These are phyloP conservation scores for Calephelis nemesis DNA, from an alignment of 1,140 invertebrate species.

Conservation along the genomic window DNA sequence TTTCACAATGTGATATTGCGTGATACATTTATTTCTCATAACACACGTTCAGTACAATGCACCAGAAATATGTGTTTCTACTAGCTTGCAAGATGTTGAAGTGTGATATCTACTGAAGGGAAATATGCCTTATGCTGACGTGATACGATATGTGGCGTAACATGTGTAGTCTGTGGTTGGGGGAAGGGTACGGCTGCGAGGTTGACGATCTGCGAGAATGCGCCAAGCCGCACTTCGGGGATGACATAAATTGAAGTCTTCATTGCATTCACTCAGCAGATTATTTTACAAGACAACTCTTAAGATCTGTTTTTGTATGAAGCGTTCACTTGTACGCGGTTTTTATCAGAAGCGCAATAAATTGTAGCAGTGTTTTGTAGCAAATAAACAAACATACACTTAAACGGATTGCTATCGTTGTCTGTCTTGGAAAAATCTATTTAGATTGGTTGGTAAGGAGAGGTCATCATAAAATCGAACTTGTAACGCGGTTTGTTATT, in stretches of 20 bases:
- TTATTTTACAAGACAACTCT: constrained; percentile 19
- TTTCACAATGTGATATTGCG: constrained; percentile 37
- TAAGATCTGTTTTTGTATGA: background rate
- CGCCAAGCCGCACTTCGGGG: constrained; percentile 56
- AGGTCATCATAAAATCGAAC: too few species aligned
- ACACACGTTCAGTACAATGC: constrained; percentile 46
- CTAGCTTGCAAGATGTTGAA: constrained; percentile 29
- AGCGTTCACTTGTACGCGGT: too few species aligned
- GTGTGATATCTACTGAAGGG: constrained; percentile 1
- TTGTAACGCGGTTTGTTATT: too few species aligned
- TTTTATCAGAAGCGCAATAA: too few species aligned
- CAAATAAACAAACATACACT: too few species aligned
- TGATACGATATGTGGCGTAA: constrained; percentile 35
- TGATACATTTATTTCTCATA: constrained; percentile 59
- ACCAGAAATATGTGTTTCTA: constrained; percentile 42
- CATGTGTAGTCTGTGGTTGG: constrained; percentile 31
- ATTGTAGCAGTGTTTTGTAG: too few species aligned
- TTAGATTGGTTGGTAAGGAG: too few species aligned
- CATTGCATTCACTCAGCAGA: constrained; percentile 39
- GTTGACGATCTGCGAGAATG: constrained; percentile 71
- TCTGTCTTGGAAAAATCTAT: too few species aligned
- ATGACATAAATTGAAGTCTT: constrained; percentile 56
- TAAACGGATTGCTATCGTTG: too few species aligned
- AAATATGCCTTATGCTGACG: constrained; percentile 42
- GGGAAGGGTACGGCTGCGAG: constrained; percentile 47